phyloP scores from a whole-genome alignment of 2,797 vertebrate species.

The Tolypeutes matacus region DNA sequence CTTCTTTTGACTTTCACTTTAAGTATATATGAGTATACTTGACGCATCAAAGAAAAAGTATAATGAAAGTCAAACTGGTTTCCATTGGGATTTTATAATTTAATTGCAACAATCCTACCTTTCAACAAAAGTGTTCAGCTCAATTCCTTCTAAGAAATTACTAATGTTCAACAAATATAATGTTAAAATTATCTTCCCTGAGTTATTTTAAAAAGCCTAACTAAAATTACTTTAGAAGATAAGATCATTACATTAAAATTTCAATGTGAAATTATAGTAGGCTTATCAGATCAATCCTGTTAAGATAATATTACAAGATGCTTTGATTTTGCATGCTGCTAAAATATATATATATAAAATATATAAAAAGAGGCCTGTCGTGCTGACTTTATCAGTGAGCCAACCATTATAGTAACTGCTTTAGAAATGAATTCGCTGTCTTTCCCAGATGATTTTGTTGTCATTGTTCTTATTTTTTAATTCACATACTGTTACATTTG shows the following conservation, averaged over 20 bases:
- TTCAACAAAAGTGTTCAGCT: slow-evolving; percentile 30
- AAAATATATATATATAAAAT: not conserved
- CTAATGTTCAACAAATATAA: slow-evolving; percentile 6
- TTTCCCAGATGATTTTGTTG: not conserved
- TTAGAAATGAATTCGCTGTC: not conserved
- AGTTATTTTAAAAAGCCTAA: slow-evolving; percentile 41
- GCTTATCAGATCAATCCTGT: slow-evolving; percentile 22
- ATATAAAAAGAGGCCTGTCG: slow-evolving; percentile 7
- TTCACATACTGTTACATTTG: not conserved
- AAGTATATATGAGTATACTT: slow-evolving; percentile 54
- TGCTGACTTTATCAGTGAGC: not conserved
- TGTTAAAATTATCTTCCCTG: slow-evolving; percentile 6
- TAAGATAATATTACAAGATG: slow-evolving; percentile 38
- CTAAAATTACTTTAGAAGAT: slow-evolving; percentile 57
- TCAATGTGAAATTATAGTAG: not conserved
- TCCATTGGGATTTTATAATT: slow-evolving; percentile 56
- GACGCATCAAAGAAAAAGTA: slow-evolving; percentile 48
- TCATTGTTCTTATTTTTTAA: slow-evolving; percentile 19
- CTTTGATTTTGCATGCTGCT: slow-evolving; percentile 32
- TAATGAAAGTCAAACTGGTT: slow-evolving; percentile 60
- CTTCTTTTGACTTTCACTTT: slow-evolving; percentile 37
- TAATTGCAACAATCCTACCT: slow-evolving; percentile 22
- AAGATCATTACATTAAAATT: slow-evolving; percentile 60
- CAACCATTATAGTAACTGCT: not conserved
- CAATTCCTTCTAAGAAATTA: slow-evolving; percentile 30